phyloP scores from a whole-genome alignment of 2,797 vertebrate species.

The Prunella strophiata region DNA sequence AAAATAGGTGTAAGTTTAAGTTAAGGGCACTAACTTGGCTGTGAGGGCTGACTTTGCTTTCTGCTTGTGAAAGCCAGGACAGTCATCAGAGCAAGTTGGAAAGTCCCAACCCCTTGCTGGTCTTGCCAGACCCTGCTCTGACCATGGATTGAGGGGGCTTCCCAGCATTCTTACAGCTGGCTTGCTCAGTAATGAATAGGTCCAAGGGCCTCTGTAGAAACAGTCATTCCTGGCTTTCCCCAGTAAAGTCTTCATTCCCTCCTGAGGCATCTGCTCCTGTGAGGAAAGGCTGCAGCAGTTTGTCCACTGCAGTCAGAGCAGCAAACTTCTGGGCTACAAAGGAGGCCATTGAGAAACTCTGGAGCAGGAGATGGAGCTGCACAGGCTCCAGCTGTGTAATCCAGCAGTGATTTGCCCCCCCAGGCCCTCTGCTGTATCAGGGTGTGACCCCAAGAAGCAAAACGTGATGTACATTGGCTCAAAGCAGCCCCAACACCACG shows the following conservation, averaged over 20 bases:
- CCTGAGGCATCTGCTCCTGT: neutral
- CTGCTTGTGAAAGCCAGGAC: neutral
- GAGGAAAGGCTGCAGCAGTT: neutral
- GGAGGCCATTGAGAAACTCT: neutral
- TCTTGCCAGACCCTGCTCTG: neutral
- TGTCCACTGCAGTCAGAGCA: neutral
- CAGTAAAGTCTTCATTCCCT: neutral
- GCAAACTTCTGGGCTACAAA: neutral
- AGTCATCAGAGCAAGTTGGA: neutral
- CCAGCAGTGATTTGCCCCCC: neutral
- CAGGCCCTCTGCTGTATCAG: neutral
- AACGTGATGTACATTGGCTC: neutral
- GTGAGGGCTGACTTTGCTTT: neutral
- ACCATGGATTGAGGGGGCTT: neutral
- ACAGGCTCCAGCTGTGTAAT: neutral
- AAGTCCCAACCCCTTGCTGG: neutral
- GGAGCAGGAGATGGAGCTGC: neutral
- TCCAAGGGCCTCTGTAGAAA: neutral
- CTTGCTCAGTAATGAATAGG: neutral
- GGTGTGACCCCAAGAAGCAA: neutral
- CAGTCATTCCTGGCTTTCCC: neutral
- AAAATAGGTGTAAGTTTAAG: neutral
- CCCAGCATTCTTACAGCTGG: neutral
- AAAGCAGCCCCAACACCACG: fast-evolving
- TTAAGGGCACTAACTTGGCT: neutral